phyloP scores from a whole-genome alignment of 1,140 invertebrate genomes.

The Heterodera carotae region DNA sequence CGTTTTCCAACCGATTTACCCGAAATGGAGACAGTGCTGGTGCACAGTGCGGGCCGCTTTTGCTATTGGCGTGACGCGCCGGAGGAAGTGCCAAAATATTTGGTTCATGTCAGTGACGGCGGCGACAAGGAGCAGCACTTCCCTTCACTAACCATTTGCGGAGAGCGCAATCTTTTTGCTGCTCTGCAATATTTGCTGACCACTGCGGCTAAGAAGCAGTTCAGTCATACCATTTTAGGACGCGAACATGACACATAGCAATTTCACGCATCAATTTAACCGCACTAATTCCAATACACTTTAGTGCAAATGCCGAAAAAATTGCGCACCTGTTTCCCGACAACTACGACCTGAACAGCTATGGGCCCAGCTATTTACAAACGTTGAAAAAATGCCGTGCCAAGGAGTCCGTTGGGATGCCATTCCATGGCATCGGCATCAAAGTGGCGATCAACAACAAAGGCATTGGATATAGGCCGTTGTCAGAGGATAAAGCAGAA shows the following conservation, averaged over 20 bases:
- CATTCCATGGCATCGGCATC: slow-evolving; percentile 38
- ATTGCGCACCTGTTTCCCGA: slow-evolving; percentile 15
- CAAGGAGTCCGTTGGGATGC: slow-evolving; percentile 16
- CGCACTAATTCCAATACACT: no score
- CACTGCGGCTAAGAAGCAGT: no score
- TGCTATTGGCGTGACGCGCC: slow-evolving; percentile 34
- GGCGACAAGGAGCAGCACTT: slow-evolving; percentile 1
- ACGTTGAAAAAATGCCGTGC: not conserved
- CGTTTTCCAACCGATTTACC: slow-evolving; percentile 38
- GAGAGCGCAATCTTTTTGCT: not conserved
- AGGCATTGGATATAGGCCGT: slow-evolving; percentile 37
- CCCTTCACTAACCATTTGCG: slow-evolving; percentile 18
- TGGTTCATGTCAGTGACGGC: slow-evolving; percentile 8
- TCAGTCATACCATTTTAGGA: no score
- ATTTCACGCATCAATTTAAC: no score
- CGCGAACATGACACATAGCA: no score
- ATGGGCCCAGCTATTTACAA: slow-evolving; percentile 6
- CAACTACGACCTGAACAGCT: not conserved
- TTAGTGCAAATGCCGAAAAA: not conserved
- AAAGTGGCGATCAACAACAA: slow-evolving; percentile 18
- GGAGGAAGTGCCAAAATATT: slow-evolving; percentile 6
- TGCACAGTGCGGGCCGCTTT: slow-evolving; percentile 33
- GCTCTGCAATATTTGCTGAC: not conserved
- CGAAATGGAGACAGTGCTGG: slow-evolving; percentile 39
- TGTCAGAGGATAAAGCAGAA: slow-evolving; percentile 30